phyloP scores from a whole-genome alignment of 2,888 invertebrate genomes.

The Tryphoninae sp. region DNA sequence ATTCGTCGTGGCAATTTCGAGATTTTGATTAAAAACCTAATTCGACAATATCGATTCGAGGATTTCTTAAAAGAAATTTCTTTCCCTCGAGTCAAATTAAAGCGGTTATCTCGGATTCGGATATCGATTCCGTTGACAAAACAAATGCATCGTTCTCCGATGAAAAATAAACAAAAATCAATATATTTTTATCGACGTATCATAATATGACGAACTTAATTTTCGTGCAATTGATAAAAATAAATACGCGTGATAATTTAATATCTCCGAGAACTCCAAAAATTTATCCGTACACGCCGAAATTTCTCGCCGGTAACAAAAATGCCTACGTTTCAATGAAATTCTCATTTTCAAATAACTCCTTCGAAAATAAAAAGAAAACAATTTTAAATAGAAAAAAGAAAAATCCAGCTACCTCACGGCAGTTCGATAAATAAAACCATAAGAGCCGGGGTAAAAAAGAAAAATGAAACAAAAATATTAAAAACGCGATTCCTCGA shows the following conservation, averaged over 20 bases:
- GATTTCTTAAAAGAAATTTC: too few relatives aligned
- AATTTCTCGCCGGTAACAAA: background rate
- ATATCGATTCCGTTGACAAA: too few relatives aligned
- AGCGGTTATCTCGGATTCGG: too few relatives aligned
- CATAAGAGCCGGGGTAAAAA: background rate
- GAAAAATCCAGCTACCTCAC: background rate
- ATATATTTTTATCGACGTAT: background rate
- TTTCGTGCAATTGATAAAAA: background rate
- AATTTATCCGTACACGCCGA: background rate
- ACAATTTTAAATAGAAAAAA: background rate
- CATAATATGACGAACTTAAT: background rate
- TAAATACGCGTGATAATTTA: background rate
- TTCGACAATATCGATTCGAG: too few relatives aligned
- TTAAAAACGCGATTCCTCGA: background rate
- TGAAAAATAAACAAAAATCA: background rate
- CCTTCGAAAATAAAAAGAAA: background rate
- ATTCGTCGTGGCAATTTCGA: background rate
- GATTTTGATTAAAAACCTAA: background rate
- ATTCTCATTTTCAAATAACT: constrained; percentile 21
- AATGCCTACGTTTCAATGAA: background rate
- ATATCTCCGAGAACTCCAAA: background rate
- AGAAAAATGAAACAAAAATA: background rate
- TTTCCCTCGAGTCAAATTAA: too few relatives aligned
- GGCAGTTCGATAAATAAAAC: background rate
- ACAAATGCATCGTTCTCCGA: too few relatives aligned